phyloP scores from a whole-genome alignment of 2,797 vertebrate genomes.

The Acipenser transmontanus region DNA sequence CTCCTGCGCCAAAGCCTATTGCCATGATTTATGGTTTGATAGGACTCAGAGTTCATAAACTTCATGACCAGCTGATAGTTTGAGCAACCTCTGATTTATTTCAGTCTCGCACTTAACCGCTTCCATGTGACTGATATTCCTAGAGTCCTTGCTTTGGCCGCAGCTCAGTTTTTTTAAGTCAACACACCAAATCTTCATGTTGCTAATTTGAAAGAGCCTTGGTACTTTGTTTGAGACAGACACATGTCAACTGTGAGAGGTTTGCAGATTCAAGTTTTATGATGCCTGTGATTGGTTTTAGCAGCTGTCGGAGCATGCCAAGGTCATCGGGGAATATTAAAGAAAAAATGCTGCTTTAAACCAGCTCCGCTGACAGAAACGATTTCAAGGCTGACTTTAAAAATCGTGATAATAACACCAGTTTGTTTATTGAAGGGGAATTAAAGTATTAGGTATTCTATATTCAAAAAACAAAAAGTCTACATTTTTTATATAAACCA shows the following conservation, averaged over 20 bases:
- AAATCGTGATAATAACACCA: no score
- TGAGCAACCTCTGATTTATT: constrained; percentile 15
- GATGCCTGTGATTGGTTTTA: constrained; percentile 48
- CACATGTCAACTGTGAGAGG: constrained; percentile 42
- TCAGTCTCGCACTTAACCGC: constrained; percentile 29
- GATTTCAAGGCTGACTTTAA: no score
- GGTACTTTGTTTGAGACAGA: constrained; percentile 20
- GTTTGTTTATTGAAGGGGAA: no score
- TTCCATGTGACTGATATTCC: constrained; percentile 85
- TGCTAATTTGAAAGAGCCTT: constrained; percentile 86
- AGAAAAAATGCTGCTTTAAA: no score
- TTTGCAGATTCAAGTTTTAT: constrained; percentile 69
- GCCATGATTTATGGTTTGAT: constrained; percentile 79
- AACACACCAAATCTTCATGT: constrained; percentile 68
- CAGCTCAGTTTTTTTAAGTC: constrained; percentile 52
- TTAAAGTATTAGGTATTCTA: no score
- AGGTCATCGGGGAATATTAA: constrained; percentile 51
- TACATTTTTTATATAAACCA: no score
- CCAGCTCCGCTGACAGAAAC: no score
- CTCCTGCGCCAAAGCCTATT: constrained; percentile 73
- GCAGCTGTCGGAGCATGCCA: constrained; percentile 62
- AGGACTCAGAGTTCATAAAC: constrained; percentile 77
- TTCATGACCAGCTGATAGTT: constrained; percentile 76
- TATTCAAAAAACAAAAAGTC: no score
- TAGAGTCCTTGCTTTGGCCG: constrained; percentile 62